Evolutionary conservation across 2,113 vertebrate species (phyloP), one percentile per base, ranked within the genome.

Genomic region (Syrrhaptes paradoxus): DNA sequence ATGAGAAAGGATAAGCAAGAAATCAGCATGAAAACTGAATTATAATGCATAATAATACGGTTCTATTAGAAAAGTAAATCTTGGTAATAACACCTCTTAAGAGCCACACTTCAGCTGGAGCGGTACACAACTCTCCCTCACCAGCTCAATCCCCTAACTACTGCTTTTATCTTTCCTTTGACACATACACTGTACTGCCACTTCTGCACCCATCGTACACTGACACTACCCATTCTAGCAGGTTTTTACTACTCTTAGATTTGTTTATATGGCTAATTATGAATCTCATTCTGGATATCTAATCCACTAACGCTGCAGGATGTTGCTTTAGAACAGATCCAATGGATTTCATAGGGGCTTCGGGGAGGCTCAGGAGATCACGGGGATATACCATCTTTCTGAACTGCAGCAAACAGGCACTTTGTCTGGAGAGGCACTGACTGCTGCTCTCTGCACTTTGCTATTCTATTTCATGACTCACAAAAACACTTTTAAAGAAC

Each of bases 191-290:
- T 26, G 21, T 67, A 43, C 26, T 10, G 24, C 48, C 38, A 29
- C 17, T 10, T 63, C n/a, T 26, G 43, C 57, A 49, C 3, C 4
- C 15, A 4, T 10, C 3, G 0, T 7, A 21, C 13, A 1, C 19
- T 9, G 7, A 29, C 34, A 3, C 41, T 18, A 46, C 11, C 38
- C 4, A 0, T 29, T 75, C 70, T 34, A 52, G 48, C n/a, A 49
- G 38, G 34, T 11, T 58, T 76, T 67, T 76, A 19, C 58, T 58
- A 9, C 17, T 48, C 52, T 74, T 49, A 46, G 8, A 32, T 48
- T 21, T 24, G 8, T 61, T 82, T 73, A 31, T 28, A 55, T 14
- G 17, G 31, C 2, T 67, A n/a, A 72, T 68, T 17, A n/a, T 32
- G 9, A 38, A 48, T 59, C 45, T 58, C n/a, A 24, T 31, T 49